phyloP scores from a whole-genome alignment of 2,113 vertebrate genomes.

The Pelodiscus sinensis region DNA sequence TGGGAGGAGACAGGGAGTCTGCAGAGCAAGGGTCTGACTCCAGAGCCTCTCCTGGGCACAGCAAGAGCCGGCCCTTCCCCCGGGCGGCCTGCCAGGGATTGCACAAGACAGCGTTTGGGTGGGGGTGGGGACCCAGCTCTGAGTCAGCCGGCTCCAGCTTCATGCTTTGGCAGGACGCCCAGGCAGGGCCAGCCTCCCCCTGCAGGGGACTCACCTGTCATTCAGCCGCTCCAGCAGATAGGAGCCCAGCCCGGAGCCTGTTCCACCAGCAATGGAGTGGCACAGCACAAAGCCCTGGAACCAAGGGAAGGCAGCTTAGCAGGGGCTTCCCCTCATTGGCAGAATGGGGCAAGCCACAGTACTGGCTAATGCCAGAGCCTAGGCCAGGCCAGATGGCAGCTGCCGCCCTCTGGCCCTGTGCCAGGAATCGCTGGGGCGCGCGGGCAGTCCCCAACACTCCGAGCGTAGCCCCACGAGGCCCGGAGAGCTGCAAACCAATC shows the following conservation, averaged over 20 bases:
- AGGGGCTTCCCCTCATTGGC: neutral
- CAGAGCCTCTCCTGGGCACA: neutral
- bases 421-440: accelerated
- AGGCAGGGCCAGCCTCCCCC: neutral
- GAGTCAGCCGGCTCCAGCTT: slow-evolving; percentile 59
- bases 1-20: neutral
- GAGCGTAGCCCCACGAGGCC: neutral
- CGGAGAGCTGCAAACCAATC: neutral
- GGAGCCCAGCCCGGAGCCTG: slow-evolving; percentile 94
- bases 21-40: neutral
- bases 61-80: neutral
- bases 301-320: neutral
- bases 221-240: slow-evolving; percentile 97
- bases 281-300: slow-evolving; percentile 95
- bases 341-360: neutral
- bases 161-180: neutral
- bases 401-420: neutral
- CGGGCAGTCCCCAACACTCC: accelerated
- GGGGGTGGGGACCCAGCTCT: slow-evolving; percentile 45
- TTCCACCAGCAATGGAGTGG: slow-evolving; percentile 97
- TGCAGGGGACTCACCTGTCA: slow-evolving; percentile 84
- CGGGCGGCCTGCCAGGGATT: slow-evolving; percentile 33
- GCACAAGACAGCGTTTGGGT: slow-evolving; percentile 64
- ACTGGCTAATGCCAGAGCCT: neutral
- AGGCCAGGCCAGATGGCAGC: neutral